Evolutionary conservation across 2,797 vertebrate genomes (phyloP).

Genomic region (Leptatherina wallacei): DNA sequence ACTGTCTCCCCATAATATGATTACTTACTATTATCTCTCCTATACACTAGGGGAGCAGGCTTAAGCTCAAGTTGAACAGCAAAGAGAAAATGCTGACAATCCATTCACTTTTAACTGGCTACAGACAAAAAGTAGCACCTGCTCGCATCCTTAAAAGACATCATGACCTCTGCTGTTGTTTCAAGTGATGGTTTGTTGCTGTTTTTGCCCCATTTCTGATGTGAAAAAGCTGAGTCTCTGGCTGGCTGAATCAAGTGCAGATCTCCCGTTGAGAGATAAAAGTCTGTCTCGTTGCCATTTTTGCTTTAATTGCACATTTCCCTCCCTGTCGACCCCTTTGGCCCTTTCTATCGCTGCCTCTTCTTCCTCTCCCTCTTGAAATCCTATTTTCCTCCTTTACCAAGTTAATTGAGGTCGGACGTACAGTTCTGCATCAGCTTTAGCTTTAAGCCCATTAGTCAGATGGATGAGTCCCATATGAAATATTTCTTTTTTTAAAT

Average conservation of each 20-base stretch:
- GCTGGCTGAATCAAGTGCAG: conserved; percentile 32
- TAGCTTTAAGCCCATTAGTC: conserved; percentile 52
- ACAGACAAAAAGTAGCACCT: conserved; percentile 5
- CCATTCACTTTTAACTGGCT: not conserved
- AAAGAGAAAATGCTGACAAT: conserved; percentile 10
- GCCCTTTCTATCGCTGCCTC: conserved; percentile 30
- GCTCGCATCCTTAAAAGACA: not conserved
- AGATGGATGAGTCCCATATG: conserved; percentile 36
- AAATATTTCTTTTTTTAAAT: conserved; percentile 39
- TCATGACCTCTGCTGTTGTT: conserved; percentile 8
- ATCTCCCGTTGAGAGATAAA: conserved; percentile 41
- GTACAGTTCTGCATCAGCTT: conserved; percentile 51
- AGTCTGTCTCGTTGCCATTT: conserved; percentile 39
- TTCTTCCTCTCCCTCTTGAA: conserved; percentile 26
- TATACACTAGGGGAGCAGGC: not conserved
- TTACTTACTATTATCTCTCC: conserved; percentile 5
- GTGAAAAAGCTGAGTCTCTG: conserved; percentile 9
- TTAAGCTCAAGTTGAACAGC: not conserved
- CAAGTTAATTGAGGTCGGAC: conserved; percentile 66
- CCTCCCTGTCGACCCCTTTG: conserved; percentile 37
- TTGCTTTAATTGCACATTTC: conserved; percentile 63
- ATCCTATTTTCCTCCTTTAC: conserved; percentile 42
- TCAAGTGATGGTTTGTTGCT: conserved; percentile 17
- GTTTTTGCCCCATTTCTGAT: conserved; percentile 18
- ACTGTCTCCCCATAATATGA: not conserved